phyloP scores from a whole-genome alignment of 1,140 invertebrate genomes.

The Belonocnema kinseyi region DNA sequence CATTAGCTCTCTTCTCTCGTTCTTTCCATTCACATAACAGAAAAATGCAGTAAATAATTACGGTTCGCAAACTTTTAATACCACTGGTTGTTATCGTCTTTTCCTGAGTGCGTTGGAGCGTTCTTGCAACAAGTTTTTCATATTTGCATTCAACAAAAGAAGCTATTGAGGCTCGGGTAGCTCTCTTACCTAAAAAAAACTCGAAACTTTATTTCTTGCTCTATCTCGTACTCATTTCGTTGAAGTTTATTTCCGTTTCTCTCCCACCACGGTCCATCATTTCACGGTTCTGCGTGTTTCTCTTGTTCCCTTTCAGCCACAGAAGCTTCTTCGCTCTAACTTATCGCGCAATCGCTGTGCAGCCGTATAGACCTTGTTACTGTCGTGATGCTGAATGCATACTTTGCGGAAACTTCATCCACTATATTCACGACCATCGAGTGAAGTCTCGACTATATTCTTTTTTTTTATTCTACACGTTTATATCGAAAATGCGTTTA shows the following conservation, averaged over 20 bases:
- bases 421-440: conserved; percentile 13
- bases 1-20: too few relatives aligned
- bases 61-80: neutral
- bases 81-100: neutral
- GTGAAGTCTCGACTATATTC: neutral
- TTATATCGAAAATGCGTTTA: conserved; percentile 39
- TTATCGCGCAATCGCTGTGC: neutral
- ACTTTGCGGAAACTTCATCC: neutral
- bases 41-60: neutral
- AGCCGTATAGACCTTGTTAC: neutral
- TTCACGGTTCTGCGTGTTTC: neutral
- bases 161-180: too few relatives aligned
- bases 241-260: neutral
- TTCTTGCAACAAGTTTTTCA: too few relatives aligned
- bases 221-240: neutral
- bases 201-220: too few relatives aligned
- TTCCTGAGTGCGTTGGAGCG: too few relatives aligned
- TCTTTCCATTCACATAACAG: too few relatives aligned
- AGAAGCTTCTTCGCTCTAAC: conserved; percentile 5
- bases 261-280: neutral
- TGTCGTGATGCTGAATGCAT: neutral
- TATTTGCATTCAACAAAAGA: too few relatives aligned
- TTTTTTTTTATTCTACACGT: conserved; percentile 18
- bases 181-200: too few relatives aligned
- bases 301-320: neutral